Evolutionary conservation across 2,888 invertebrate species (phyloP).

Genomic region (Chrysolina americana): DNA sequence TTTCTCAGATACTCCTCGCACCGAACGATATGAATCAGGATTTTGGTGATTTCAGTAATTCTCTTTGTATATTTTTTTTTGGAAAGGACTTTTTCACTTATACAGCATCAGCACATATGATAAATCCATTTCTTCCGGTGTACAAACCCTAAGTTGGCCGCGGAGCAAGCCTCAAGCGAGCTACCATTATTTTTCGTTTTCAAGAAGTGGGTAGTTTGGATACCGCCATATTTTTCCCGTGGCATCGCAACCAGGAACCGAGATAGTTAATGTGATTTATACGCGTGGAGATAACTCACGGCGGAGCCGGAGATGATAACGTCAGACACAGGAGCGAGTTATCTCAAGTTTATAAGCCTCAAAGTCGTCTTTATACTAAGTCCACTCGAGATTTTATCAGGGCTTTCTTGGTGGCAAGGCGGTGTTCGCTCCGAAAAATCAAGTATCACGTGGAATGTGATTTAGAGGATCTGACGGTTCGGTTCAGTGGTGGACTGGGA

Average conservation of each 20-base stretch:
- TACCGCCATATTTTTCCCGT: conserved; percentile 64
- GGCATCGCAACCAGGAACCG: conserved; percentile 60
- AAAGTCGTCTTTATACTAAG: conserved; percentile 59
- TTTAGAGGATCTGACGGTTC: background rate
- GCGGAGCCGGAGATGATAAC: conserved; percentile 66
- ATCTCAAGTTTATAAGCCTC: conserved; percentile 65
- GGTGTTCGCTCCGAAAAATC: conserved; percentile 2
- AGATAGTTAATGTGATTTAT: conserved; percentile 69
- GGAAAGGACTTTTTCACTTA: too few relatives aligned
- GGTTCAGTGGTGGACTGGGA: background rate
- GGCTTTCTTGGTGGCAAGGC: conserved; percentile 10
- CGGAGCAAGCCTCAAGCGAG: conserved; percentile 61
- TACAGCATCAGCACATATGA: background rate
- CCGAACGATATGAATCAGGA: too few relatives aligned
- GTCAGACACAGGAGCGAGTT: conserved; percentile 66
- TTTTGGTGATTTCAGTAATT: too few relatives aligned
- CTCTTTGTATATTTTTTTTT: too few relatives aligned
- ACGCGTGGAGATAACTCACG: conserved; percentile 61
- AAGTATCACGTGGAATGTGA: background rate
- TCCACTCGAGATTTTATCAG: conserved; percentile 52
- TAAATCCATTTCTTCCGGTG: conserved; percentile 9
- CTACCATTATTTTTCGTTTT: conserved; percentile 65
- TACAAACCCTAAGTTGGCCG: conserved; percentile 57
- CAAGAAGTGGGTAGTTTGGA: conserved; percentile 63
- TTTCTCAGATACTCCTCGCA: too few relatives aligned